Evolutionary conservation across 1,140 invertebrate species (phyloP), one percentile per base, ranked within the genome.

Genomic region (Bombus waltoni): DNA sequence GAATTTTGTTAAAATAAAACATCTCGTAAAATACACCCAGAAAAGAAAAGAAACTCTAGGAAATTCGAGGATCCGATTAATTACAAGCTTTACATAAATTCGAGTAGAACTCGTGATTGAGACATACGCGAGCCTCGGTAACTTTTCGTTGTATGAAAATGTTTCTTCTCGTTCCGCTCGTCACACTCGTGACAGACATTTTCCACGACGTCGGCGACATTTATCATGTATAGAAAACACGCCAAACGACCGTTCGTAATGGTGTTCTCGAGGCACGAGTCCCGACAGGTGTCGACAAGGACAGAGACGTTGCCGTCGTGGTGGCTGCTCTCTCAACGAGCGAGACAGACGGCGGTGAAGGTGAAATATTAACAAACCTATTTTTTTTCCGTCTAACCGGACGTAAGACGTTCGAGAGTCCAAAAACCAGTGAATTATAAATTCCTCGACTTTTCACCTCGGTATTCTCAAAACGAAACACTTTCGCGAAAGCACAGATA

Each of bases 201-300:
- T 75, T 28, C 73, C 42, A n/a, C 11, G 32, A 28, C 32, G 47
- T 15, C 22, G 47, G 25, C 18, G 44, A 76, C 74, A 53, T 76
- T 76, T 38, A 47, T 57, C 74, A 38, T 76, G 74, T 76, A 76
- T 76, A 57, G 71, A 44, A 44, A 42, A 73, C 42, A 32, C 42
- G 71, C 28, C 71, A 44, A 73, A 73, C 71, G 71, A 44, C 2
- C 40, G 71, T n/a, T 44, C 71, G 71, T 73, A 76, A 76, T 76
- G 35, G 47, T 28, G 47, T 57, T 57, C 32, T 38, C 47, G 74
- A 57, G 74, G 32, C 11, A 1, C 13, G 42, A 44, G 42, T 44
- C 42, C 10, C 47, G 74, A 40, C 74, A 76, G 74, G 74, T 76
- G 74, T 57, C 53, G 47, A 76, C 47, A 42, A 59, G 74, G 18